phyloP scores from a whole-genome alignment of 2,888 invertebrate genomes.

The Drosophila picticornis region DNA sequence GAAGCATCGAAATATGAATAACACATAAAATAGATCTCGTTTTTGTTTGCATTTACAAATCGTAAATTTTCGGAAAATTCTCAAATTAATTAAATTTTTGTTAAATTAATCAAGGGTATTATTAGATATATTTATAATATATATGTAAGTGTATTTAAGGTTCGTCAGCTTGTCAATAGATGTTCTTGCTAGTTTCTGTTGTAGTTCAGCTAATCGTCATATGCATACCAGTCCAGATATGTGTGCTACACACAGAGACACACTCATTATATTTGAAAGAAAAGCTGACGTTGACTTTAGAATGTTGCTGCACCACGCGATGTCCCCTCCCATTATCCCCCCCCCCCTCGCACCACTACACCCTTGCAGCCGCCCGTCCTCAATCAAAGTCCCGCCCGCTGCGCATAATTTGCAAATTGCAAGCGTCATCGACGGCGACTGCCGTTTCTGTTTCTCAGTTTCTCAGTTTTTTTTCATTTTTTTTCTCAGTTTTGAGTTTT shows the following conservation, averaged over 20 bases:
- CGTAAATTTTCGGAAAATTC: neutral
- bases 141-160: neutral
- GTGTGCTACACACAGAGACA: conserved; percentile 15
- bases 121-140: neutral
- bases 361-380: conserved; percentile 5
- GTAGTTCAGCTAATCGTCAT: conserved; percentile 48
- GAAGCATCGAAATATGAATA: neutral
- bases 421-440: conserved; percentile 52
- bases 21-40: neutral
- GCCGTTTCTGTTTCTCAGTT: conserved; percentile 21
- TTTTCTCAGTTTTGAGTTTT: conserved; percentile 8
- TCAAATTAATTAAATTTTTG: neutral
- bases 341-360: neutral
- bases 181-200: neutral
- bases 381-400: conserved; percentile 61
- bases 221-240: conserved; percentile 41
- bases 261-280: conserved; percentile 38
- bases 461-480: conserved; percentile 21
- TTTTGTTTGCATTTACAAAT: neutral
- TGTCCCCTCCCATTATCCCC: neutral
- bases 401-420: conserved; percentile 78
- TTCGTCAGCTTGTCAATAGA: neutral
- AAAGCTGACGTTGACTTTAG: conserved; percentile 68
- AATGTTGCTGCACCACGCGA: conserved; percentile 72
- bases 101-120: neutral